These are phyloP conservation scores for Spinibarbus caldwelli DNA, from an alignment of 2,797 vertebrate genomes.

Conservation along the genomic window DNA sequence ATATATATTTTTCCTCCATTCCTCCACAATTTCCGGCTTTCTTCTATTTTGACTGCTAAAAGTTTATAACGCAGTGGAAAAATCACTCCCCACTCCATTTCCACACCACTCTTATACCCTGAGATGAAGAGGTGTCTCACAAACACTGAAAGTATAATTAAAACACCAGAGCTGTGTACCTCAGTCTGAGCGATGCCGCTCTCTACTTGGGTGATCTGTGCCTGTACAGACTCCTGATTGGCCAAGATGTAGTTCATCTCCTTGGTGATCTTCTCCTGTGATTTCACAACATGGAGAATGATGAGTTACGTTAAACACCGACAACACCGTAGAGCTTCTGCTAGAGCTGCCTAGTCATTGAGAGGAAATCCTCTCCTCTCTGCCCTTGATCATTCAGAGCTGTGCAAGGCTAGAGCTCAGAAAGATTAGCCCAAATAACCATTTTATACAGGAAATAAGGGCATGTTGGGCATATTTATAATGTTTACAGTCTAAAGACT, in stretches of 20 bases:
- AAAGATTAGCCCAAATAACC: constrained; percentile 8
- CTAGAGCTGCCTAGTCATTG: background rate
- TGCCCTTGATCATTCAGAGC: background rate
- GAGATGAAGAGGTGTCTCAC: background rate
- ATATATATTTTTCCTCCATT: fast-evolving
- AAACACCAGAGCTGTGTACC: constrained; percentile 71
- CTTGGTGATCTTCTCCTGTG: constrained; percentile 92
- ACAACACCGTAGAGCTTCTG: background rate
- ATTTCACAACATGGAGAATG: constrained; percentile 48
- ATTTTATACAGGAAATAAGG: constrained; percentile 16
- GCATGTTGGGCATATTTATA: background rate
- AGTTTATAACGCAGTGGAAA: background rate
- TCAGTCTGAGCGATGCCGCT: constrained; percentile 90
- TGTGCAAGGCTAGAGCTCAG: background rate
- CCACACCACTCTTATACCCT: background rate
- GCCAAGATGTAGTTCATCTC: constrained; percentile 89
- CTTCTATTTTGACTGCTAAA: background rate
- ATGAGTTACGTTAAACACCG: background rate
- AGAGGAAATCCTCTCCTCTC: background rate
- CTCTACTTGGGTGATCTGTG: constrained; percentile 91
- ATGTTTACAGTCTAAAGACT: background rate
- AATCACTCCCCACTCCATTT: background rate
- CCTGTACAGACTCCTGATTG: constrained; percentile 91
- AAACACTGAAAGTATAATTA: background rate
- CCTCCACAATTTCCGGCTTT: background rate